Evolutionary conservation across 2,113 vertebrate species (phyloP).

Genomic region (Sylvietta virens): DNA sequence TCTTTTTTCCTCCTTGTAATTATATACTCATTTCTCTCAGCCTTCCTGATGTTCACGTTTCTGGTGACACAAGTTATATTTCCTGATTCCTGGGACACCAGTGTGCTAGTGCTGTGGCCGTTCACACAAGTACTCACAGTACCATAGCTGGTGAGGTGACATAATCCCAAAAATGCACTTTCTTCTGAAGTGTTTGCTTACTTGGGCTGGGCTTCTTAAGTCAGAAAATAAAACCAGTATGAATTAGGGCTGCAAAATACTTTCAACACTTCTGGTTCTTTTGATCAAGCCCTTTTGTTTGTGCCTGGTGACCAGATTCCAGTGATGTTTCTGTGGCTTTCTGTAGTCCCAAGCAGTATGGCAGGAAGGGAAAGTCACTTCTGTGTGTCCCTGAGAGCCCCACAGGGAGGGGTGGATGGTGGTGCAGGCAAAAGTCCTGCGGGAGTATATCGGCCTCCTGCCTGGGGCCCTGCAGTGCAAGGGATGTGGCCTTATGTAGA

Average conservation of each 20-base stretch:
- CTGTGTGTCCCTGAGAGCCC: not conserved
- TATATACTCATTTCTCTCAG: not conserved
- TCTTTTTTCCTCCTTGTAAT: not conserved
- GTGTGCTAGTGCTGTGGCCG: not conserved
- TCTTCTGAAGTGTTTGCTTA: not conserved
- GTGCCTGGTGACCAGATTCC: not conserved
- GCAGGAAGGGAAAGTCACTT: not conserved
- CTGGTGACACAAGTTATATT: not conserved
- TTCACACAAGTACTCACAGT: not conserved
- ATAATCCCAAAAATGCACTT: not conserved
- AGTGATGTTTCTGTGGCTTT: not conserved
- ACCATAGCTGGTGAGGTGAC: not conserved
- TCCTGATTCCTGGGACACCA: not conserved
- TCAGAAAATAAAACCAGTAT: not conserved
- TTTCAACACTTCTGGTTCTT: not conserved
- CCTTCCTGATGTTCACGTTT: not conserved
- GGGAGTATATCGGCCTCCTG: rapidly evolving
- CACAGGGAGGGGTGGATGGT: rapidly evolving
- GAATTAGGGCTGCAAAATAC: not conserved
- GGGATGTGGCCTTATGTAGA: not conserved
- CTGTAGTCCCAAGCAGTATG: not conserved
- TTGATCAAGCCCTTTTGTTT: not conserved
- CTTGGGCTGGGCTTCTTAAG: not conserved
- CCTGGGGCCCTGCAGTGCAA: not conserved
- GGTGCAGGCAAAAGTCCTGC: not conserved